These are phyloP conservation scores for Octomys mimax DNA, from an alignment of 2,797 vertebrate species.

Conservation along the genomic window DNA sequence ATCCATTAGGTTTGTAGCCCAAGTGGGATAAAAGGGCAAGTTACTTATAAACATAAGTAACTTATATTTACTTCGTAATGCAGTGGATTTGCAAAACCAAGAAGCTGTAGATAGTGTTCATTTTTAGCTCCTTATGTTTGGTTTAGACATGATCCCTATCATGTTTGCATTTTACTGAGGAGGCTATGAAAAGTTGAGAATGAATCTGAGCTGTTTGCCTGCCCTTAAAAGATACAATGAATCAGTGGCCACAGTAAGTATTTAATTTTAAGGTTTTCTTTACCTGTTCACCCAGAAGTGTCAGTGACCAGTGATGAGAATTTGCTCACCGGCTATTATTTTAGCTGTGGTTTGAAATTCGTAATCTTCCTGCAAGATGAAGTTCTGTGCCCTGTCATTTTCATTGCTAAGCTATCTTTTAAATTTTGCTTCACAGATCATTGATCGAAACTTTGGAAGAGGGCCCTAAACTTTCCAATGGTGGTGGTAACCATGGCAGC, in stretches of 20 bases:
- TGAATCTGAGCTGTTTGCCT: conserved; percentile 48
- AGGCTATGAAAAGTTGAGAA: conserved; percentile 58
- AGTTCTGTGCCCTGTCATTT: conserved; percentile 24
- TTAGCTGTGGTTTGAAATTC: background rate
- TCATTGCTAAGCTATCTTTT: conserved; percentile 61
- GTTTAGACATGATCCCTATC: conserved; percentile 36
- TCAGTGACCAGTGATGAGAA: background rate
- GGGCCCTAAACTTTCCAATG: conserved; percentile 58
- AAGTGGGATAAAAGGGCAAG: background rate
- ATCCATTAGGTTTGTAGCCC: background rate
- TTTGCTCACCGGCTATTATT: background rate
- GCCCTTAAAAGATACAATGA: conserved; percentile 14
- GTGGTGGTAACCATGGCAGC: conserved; percentile 92
- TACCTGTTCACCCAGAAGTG: background rate
- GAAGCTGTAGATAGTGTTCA: background rate
- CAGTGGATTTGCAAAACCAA: background rate
- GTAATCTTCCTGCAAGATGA: background rate
- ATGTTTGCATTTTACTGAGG: conserved; percentile 51
- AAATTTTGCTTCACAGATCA: conserved; percentile 82
- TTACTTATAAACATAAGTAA: too few relatives aligned
- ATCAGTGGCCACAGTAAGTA: background rate
- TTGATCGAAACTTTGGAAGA: conserved; percentile 72
- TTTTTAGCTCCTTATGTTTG: background rate
- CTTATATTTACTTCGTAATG: background rate
- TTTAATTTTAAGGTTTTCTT: conserved; percentile 49